A percentile compares a stretch with the other conserved stretches of the same genome.
Evolutionary conservation across 2,113 vertebrate genomes (phyloP).

Genomic region (Oreochromis niloticus): DNA sequence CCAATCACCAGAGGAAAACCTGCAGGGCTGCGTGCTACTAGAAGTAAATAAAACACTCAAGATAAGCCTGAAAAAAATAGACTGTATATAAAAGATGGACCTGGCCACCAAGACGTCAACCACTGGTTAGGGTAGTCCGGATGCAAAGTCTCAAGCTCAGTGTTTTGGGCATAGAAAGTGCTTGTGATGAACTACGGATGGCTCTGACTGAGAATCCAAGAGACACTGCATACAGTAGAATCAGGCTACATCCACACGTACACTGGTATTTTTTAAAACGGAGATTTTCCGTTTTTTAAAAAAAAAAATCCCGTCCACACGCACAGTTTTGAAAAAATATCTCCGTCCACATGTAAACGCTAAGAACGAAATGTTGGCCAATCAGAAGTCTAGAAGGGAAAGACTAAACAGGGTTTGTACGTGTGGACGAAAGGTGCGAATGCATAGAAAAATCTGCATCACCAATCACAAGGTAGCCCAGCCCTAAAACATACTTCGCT

Average conservation of each 20-base stretch:
- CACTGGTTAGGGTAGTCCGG: accelerated
- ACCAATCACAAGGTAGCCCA: background rate
- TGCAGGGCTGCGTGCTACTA: background rate
- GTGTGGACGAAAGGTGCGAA: background rate
- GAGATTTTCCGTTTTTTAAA: background rate
- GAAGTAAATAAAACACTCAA: background rate
- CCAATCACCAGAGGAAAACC: background rate
- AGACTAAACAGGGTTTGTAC: background rate
- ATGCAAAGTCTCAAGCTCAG: background rate
- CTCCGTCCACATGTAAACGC: accelerated
- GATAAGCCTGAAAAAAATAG: background rate
- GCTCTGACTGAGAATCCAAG: background rate
- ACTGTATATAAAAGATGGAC: background rate
- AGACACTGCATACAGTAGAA: background rate
- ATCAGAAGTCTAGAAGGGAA: background rate
- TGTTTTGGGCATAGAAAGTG: accelerated
- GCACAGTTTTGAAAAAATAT: accelerated
- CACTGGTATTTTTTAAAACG: accelerated
- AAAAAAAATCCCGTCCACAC: background rate
- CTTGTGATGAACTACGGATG: background rate
- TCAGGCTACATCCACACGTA: background rate
- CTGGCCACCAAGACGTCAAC: background rate
- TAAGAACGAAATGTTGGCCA: background rate
- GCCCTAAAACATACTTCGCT: background rate
- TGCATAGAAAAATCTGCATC: background rate